A percentile compares a stretch with the other conserved stretches of the same genome.
phyloP scores from a whole-genome alignment of 2,113 vertebrate species.

The Corapipo altera region DNA sequence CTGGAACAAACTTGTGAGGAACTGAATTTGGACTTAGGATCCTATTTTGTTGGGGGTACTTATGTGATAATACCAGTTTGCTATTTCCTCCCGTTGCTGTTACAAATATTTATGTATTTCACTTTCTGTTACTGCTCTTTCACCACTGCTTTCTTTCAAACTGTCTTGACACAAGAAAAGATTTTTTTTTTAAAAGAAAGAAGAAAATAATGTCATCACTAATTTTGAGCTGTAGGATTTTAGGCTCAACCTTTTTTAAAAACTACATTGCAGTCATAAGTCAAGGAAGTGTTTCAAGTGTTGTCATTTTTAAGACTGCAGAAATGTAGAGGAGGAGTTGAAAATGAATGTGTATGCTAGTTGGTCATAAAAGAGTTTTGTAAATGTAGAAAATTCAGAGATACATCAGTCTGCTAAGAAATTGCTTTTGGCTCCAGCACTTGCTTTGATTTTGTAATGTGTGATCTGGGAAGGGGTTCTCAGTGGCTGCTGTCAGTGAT shows the following conservation, averaged over 20 bases:
- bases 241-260: neutral
- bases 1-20: slow-evolving; percentile 37
- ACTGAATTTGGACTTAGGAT: neutral
- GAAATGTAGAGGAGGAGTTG: neutral
- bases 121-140: neutral
- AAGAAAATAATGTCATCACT: neutral
- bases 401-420: neutral
- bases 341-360: neutral
- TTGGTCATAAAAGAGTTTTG: neutral
- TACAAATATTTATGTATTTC: neutral
- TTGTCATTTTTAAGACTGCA: neutral
- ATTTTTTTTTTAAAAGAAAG: neutral
- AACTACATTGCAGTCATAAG: neutral
- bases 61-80: neutral
- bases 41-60: neutral
- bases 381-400: neutral
- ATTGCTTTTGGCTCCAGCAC: neutral
- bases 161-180: neutral
- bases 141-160: neutral
- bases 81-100: neutral
- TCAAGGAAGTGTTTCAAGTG: neutral
- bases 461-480: neutral
- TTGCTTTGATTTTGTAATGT: neutral
- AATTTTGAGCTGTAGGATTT: neutral
- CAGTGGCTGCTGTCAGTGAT: neutral